Evolutionary conservation across 2,888 invertebrate genomes (phyloP).

Genomic region (Apotomis betuletana): DNA sequence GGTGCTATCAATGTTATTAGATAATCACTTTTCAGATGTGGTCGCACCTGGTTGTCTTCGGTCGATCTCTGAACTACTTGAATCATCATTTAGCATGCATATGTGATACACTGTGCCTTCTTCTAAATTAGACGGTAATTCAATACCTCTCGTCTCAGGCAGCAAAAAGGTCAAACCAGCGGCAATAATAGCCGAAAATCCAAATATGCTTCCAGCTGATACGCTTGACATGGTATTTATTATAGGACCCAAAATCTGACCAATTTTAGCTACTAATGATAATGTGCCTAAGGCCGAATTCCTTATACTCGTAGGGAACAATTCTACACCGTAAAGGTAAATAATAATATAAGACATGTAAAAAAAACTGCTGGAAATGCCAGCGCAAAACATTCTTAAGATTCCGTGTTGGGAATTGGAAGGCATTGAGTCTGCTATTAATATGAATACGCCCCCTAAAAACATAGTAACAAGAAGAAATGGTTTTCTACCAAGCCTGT

Average conservation of each 20-base stretch:
- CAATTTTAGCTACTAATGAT: constrained; percentile 90
- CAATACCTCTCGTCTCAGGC: constrained; percentile 81
- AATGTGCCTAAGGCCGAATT: constrained; percentile 92
- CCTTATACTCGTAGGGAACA: constrained; percentile 93
- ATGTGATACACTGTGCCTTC: constrained; percentile 45
- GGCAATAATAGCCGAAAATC: constrained; percentile 85
- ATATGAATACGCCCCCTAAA: constrained; percentile 64
- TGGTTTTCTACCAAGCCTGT: constrained; percentile 83
- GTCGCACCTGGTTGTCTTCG: too few relatives aligned
- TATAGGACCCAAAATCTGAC: constrained; percentile 91
- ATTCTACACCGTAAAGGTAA: constrained; percentile 92
- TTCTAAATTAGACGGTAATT: constrained; percentile 64
- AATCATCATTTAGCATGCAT: neutral
- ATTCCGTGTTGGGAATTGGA: constrained; percentile 54
- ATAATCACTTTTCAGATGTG: neutral
- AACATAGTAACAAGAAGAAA: constrained; percentile 84
- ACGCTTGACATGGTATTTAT: constrained; percentile 83
- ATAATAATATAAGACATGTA: constrained; percentile 91
- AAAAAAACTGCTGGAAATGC: constrained; percentile 89
- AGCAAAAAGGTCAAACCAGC: constrained; percentile 85
- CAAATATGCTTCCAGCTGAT: constrained; percentile 82
- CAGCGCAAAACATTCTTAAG: constrained; percentile 84
- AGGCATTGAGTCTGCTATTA: constrained; percentile 59
- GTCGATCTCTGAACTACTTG: neutral
- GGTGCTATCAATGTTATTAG: too few relatives aligned